These are phyloP conservation scores for Diglossa cyanea DNA, from an alignment of 2,797 vertebrate species.

Conservation along the genomic window DNA sequence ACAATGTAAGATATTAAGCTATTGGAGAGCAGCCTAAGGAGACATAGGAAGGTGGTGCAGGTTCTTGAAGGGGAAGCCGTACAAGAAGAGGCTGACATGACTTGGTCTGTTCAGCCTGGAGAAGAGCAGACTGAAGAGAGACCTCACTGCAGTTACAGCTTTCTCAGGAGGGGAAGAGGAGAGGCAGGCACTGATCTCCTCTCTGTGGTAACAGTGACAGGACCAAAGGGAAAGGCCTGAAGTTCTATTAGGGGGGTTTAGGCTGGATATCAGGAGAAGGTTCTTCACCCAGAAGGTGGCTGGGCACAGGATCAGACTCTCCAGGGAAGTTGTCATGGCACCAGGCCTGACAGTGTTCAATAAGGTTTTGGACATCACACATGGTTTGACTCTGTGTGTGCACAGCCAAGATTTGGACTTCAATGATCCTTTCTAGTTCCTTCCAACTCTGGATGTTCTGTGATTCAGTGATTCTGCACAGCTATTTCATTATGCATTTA, in stretches of 20 bases:
- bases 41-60: fast-evolving
- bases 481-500: not conserved
- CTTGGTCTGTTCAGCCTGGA: not conserved
- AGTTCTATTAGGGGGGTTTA: not conserved
- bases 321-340: not conserved
- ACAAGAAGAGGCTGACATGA: fast-evolving
- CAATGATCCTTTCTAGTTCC: not conserved
- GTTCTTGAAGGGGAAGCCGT: not conserved
- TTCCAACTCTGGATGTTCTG: not conserved
- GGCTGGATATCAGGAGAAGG: fast-evolving
- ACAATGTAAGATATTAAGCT: fast-evolving
- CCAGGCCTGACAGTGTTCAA: not conserved
- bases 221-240: fast-evolving
- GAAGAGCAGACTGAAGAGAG: not conserved
- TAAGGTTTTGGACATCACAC: not conserved
- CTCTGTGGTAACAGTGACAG: not conserved
- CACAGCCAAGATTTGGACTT: too few relatives aligned
- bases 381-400: not conserved
- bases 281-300: fast-evolving
- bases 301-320: not conserved
- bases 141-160: fast-evolving
- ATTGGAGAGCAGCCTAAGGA: not conserved
- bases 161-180: not conserved
- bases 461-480: not conserved
- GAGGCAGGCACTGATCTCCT: fast-evolving